These are phyloP conservation scores for Cydia amplana DNA, from an alignment of 1,140 invertebrate genomes.

Conservation along the genomic window DNA sequence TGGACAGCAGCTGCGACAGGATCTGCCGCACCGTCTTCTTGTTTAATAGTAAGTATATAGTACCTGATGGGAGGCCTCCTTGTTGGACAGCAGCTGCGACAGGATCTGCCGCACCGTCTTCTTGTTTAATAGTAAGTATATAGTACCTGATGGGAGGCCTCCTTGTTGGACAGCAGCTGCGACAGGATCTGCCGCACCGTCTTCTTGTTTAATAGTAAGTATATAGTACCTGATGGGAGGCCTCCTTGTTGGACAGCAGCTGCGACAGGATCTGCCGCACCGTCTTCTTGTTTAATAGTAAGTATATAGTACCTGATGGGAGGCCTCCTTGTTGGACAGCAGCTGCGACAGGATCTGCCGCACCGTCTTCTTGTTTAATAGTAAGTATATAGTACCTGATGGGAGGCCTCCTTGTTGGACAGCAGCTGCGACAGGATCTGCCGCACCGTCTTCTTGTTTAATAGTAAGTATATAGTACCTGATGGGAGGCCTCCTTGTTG, in stretches of 20 bases:
- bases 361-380: no score
- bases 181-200: conserved; percentile 57
- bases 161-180: conserved; percentile 73
- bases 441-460: no score
- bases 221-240: conserved; percentile 66
- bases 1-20: conserved; percentile 71
- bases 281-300: no score
- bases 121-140: no score
- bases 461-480: conserved; percentile 64
- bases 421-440: conserved; percentile 70
- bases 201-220: no score
- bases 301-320: conserved; percentile 67
- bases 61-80: conserved; percentile 74
- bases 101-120: conserved; percentile 54
- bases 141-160: conserved; percentile 71
- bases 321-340: conserved; percentile 71
- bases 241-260: conserved; percentile 72
- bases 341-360: conserved; percentile 66
- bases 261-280: conserved; percentile 62
- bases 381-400: conserved; percentile 68
- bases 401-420: conserved; percentile 71
- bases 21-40: conserved; percentile 49
- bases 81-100: conserved; percentile 72
- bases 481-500: conserved; percentile 72
- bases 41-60: no score